Conservation (phyloP, 2,797 vertebrate genomes). For the Pangasius djambal region DNA sequence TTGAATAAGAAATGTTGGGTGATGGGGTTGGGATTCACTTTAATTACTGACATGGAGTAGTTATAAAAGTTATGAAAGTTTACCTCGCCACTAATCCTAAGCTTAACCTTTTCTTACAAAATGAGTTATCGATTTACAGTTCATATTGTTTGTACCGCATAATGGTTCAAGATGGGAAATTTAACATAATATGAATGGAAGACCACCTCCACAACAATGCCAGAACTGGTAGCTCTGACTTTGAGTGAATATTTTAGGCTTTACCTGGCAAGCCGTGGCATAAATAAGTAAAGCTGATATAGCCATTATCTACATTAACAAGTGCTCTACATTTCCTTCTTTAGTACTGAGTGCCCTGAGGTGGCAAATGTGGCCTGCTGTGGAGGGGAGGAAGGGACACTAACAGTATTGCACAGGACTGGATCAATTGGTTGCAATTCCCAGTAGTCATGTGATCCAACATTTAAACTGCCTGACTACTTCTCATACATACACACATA, state of each 20-base stretch:
- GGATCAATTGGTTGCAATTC: background rate
- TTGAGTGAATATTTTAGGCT: background rate
- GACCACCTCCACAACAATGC: background rate
- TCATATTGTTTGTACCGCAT: background rate
- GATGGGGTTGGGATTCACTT: background rate
- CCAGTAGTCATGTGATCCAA: background rate
- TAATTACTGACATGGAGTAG: background rate
- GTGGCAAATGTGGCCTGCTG: background rate
- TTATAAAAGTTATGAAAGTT: background rate
- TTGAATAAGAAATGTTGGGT: background rate
- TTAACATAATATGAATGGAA: background rate
- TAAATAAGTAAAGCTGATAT: background rate
- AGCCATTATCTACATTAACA: background rate
- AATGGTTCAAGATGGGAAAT: background rate
- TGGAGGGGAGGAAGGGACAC: background rate
- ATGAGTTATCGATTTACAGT: background rate
- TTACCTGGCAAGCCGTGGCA: background rate
- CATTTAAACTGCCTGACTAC: background rate
- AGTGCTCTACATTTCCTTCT: background rate
- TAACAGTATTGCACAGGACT: background rate
- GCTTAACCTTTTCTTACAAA: background rate
- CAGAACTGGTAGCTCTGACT: background rate
- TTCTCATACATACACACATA: background rate
- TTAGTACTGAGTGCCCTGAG: background rate
- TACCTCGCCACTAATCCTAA: background rate